Conservation (phyloP, 2,797 vertebrate species). For the Cheracebus regulus region DNA sequence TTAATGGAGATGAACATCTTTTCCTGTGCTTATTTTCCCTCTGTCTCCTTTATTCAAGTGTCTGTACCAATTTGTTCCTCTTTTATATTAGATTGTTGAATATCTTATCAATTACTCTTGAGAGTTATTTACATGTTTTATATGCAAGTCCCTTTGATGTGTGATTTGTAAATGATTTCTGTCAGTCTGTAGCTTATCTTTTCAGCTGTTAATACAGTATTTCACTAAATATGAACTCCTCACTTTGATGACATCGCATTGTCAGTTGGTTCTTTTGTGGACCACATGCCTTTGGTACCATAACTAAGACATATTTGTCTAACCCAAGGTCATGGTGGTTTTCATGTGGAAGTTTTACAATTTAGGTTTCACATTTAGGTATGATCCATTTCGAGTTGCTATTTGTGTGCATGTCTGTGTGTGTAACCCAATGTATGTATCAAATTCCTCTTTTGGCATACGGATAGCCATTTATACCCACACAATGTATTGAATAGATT, state of each 20-base stretch:
- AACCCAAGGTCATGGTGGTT: neutral
- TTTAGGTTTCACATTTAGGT: neutral
- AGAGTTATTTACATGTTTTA: neutral
- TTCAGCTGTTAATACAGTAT: constrained; percentile 3
- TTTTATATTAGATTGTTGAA: neutral
- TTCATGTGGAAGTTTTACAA: neutral
- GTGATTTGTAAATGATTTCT: constrained; percentile 1
- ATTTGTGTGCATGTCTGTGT: neutral
- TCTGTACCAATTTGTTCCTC: neutral
- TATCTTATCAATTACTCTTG: neutral
- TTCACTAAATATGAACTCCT: neutral
- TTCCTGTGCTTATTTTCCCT: neutral
- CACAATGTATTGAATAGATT: neutral
- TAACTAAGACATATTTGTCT: neutral
- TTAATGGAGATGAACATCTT: neutral
- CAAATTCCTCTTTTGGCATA: neutral
- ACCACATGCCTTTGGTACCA: neutral
- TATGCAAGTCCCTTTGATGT: neutral
- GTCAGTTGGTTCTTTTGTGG: neutral
- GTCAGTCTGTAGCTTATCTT: neutral
- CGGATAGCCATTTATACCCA: neutral
- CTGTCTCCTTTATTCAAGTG: neutral
- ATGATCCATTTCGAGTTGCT: constrained; percentile 4
- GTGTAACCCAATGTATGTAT: neutral
- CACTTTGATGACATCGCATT: neutral